Base-by-base conservation (phyloP, 1,140 invertebrate genomes). In the Leptestheria dahalacensis region DNA sequence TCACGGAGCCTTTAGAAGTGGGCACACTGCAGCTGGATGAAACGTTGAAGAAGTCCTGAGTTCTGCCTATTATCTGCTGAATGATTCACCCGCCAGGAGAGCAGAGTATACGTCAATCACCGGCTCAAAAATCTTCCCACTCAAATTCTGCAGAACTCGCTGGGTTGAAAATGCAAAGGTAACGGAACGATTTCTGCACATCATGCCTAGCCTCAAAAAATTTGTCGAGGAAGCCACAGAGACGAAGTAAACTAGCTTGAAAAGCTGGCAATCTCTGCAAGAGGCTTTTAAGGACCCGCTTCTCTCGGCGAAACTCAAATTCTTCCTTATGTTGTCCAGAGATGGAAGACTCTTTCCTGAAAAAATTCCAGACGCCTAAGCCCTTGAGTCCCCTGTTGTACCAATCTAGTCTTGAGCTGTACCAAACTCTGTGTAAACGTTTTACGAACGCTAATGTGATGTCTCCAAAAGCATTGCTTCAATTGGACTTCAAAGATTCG, bases 1-100 rank as follows among this genome's bases (percentile, higher is more conserved):
- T 18, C 57, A 59, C 28, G 57, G 57, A 21, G 57, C 33, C 24
- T 59, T 59, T 15, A 41, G 47, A 48, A 29, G 21, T 48, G 57
- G 52, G 9, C 52, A 54, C n/a, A 28, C 25, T 15, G 2, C n/a
- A 3, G 21, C 33, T 20, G 20, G 6, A 9, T 54, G 52, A 28
- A 54, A 54, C 11, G 23, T 54, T 24, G 18, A 54, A 24, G 24
- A 54, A 15, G 11, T 23, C 20, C 48, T 50, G 24, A 25, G 24
- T 25, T 24, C 25, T 4, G 18, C 25, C 21, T 54, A 28, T 28
- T 26, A 48, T 26, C 47, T 59, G 15, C 49, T 59, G 23, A 21
- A 59, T 48, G 57, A 48, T 26, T 46, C 29, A 23, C 20, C 57
- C 24, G 15, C 46, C n/a, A 59, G 48, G 49, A 23, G 46, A 26